Base-by-base conservation (phyloP, 2,888 invertebrate genomes). In the Chalcis sispes region DNA sequence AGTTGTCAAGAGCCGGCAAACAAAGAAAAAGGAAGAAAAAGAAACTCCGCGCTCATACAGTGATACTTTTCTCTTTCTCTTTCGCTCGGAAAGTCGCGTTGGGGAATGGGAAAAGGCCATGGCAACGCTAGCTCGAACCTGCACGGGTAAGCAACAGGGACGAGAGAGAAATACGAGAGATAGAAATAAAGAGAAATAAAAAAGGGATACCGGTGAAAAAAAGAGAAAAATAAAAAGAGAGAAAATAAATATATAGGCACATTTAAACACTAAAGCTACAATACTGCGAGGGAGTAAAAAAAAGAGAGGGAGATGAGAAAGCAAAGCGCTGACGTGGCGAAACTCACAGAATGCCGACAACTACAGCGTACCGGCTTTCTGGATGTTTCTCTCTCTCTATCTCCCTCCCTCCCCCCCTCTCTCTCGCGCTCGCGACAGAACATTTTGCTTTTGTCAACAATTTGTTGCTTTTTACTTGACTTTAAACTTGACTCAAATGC, bases 61-160 rank as follows among this genome's bases (percentile, higher is more conserved):
- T n/a, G n/a, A n/a, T n/a, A n/a, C n/a, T n/a, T n/a, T n/a, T n/a
- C n/a, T n/a, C n/a, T n/a, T n/a, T n/a, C n/a, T n/a, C n/a, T 5
- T 15, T 18, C 8, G 20, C 29, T 18, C 46, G 18, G 40, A n/a
- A 20, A 40, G 40, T 13, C 10, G n/a, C n/a, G n/a, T 36, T 36
- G 18, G 20, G 50, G 56, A 65, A 42, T 2, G 65, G 36, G 58
- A 52, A 50, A 59, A 64, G 69, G 48, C 69, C 67, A 70, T 70
- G 69, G 64, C 64, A 75, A 75, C 75, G 62, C 48, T 59, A 25
- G 18, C 42, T 15, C 27, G 65, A 7, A 23, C 42, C 32, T 10
- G n/a, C 46, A 18, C 20, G 71, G 71, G 50, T n/a, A 72, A 72
- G 64, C 62, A 71, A 71, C 71, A 71, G 46, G 61, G 58, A n/a